Evolutionary conservation across 2,888 invertebrate genomes (phyloP).

Genomic region (Nysson spinosus): DNA sequence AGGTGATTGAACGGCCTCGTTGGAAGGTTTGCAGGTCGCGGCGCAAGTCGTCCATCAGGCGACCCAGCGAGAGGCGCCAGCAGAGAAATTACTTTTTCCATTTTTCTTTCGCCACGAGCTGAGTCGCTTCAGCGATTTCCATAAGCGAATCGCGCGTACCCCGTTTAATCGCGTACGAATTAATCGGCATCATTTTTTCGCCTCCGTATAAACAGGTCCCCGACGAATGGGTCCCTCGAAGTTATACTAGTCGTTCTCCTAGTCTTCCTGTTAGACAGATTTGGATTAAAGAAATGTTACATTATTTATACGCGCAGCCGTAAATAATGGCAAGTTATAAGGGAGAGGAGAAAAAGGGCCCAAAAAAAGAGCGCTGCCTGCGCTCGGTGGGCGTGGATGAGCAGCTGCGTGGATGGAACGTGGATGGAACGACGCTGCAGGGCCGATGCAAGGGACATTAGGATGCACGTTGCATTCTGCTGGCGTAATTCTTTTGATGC

Average conservation of each 20-base stretch:
- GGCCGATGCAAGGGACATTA: constrained; percentile 44
- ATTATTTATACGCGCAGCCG: neutral
- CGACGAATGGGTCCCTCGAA: no score
- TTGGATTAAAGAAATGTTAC: no score
- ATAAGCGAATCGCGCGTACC: neutral
- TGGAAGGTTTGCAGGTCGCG: constrained; percentile 58
- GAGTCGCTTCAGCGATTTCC: constrained; percentile 22
- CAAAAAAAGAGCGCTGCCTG: no score
- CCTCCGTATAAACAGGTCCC: no score
- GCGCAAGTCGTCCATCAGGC: constrained; percentile 59
- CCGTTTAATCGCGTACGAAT: no score
- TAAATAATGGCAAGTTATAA: neutral
- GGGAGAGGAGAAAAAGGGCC: constrained; percentile 9
- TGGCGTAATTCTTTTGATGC: constrained; percentile 64
- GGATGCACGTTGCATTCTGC: constrained; percentile 48
- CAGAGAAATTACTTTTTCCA: constrained; percentile 71
- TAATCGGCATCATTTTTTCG: no score
- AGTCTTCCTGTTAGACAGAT: no score
- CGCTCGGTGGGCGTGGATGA: constrained; percentile 44
- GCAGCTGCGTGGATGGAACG: constrained; percentile 48
- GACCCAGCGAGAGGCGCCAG: constrained; percentile 55
- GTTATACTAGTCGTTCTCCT: no score
- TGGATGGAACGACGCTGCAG: no score
- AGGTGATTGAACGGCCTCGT: constrained; percentile 61
- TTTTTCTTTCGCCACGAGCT: constrained; percentile 64